Evolutionary conservation across 1,140 invertebrate genomes (phyloP), one percentile per base, ranked within the genome.

Genomic region (Drosophila sechellia): DNA sequence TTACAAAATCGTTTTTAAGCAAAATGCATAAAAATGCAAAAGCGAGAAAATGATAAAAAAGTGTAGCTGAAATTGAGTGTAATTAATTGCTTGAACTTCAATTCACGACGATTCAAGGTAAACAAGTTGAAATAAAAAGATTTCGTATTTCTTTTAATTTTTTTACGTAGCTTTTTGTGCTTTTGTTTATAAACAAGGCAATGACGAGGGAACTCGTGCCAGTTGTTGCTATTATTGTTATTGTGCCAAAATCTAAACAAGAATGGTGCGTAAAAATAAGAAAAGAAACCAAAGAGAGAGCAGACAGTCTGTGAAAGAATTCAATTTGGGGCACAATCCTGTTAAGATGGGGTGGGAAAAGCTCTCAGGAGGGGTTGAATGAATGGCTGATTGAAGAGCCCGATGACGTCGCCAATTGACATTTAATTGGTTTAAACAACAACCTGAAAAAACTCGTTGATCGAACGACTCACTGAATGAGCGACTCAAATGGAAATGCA

Each of bases 11-110:
- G 31, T 15, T 39, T 34, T 63, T 15, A 56, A 75, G 25, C 27
- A 25, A 34, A 66, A 43, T 35, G 50, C 61, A 58, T 8, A 37
- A 57, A 60, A 63, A 60, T 65, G 22, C 40, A 53, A 69, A 54
- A 42, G 22, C 12, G 8, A 31, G 34, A 50, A 46, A 43, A 80
- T 13, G 1, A 39, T 13, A 68, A 17, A 80, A 80, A 63, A 17
- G 12, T 55, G 42, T 61, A 57, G 56, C 59, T 63, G 56, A 81
- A 81, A 73, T 74, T 68, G 63, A 68, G 46, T 69, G 54, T 75
- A 81, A 79, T 83, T 79, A 83, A 66, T 77, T 46, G 63, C 73
- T 79, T 83, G 79, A 83, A 83, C 80, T 83, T 83, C 79, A 83
- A 79, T 70, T 75, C 63, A 46, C 50, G 17, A 46, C 34, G 63